A percentile compares a stretch with the other conserved stretches of the same genome.
Conservation (phyloP, 1,140 invertebrate species). For the Rhizoglyphus robini region DNA sequence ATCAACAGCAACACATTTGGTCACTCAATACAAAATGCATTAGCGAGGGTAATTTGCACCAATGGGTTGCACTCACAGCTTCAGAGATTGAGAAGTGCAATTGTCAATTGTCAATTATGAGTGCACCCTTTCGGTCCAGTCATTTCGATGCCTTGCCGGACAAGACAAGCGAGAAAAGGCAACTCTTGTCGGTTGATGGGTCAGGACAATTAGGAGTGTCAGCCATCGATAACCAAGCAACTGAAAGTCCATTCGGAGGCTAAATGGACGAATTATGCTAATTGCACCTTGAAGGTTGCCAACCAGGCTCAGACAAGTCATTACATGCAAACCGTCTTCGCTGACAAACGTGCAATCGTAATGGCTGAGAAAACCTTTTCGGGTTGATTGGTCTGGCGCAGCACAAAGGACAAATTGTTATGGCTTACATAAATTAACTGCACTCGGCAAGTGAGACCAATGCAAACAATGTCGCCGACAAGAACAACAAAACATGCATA, state of each 20-base stretch:
- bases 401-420: slow-evolving; percentile 15
- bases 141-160: no score
- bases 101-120: no score
- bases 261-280: slow-evolving; percentile 6
- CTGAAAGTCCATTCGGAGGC: not conserved
- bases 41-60: no score
- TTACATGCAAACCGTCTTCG: not conserved
- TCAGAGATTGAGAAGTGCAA: no score
- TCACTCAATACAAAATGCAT: no score
- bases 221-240: not conserved
- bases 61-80: no score
- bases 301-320: not conserved
- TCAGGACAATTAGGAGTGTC: not conserved
- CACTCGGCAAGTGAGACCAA: no score
- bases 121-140: no score
- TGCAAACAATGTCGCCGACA: slow-evolving; percentile 6
- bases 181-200: not conserved
- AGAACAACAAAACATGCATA: not conserved
- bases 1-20: no score
- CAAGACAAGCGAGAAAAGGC: no score
- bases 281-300: slow-evolving; percentile 1
- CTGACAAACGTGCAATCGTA: not conserved
- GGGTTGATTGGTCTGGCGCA: not conserved
- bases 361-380: not conserved
- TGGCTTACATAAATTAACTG: slow-evolving; percentile 8